Evolutionary conservation across 2,113 vertebrate genomes (phyloP), one percentile per base, ranked within the genome.

Genomic region (Ammodytes dubius): DNA sequence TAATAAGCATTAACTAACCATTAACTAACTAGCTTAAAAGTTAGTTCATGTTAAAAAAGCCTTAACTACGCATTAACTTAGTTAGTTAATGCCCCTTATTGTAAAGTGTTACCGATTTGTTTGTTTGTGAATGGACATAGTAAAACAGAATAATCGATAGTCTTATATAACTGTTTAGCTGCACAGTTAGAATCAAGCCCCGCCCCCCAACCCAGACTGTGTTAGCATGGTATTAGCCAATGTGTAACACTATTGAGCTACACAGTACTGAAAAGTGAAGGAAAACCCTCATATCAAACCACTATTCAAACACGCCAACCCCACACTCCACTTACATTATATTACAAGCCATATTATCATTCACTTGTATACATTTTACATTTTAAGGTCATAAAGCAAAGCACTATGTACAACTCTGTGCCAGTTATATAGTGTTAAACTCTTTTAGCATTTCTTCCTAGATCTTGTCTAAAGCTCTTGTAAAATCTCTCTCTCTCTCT

Each of bases 321-420:
- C n/a, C 45, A 77, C 46, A 49, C 45, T 53, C 61, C 53, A 70
- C 58, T 49, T 63, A 59, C 53, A 77, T 13, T 50, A 87, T 72
- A 65, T 27, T 87, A 89, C 68, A 86, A 66, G 76, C 73, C 45
- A 57, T 46, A n/a, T 43, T 66, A 63, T 82, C 70, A 79, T 84
- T 85, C 82, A 70, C 76, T 63, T 82, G 19, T 75, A 79, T 75
- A 79, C 70, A 61, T 84, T 27, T 70, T 88, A 89, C 81, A 88
- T 75, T 81, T 84, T 77, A 87, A 73, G 74, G 78, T 86, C 77
- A 83, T 83, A 69, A 82, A 86, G 54, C 42, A 79, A 54, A 77
- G 52, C 59, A 42, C 54, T 84, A 53, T 88, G 40, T 86, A 83
- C 77, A 27, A 86, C 75, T 75, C 74, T 81, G 86, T 78, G 59